Percentiles rank a stretch among this genome's conserved stretches.
Evolutionary conservation across 2,797 vertebrate species (phyloP).

Genomic region (Melanotaenia nigrans): DNA sequence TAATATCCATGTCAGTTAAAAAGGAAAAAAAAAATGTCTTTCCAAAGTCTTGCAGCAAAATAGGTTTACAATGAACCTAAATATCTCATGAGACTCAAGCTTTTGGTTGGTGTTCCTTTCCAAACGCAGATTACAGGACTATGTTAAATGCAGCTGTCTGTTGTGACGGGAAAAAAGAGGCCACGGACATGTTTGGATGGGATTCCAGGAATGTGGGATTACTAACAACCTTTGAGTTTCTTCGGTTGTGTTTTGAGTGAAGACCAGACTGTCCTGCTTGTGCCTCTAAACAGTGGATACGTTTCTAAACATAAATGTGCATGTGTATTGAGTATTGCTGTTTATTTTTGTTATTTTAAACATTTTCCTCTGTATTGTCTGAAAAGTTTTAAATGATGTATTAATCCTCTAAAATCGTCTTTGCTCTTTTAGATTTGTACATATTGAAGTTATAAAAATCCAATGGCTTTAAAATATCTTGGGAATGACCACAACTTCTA

Average conservation of each 20-base stretch:
- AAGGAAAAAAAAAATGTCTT: background rate
- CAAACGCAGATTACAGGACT: background rate
- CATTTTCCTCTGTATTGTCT: background rate
- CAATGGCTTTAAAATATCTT: too few relatives aligned
- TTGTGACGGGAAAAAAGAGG: background rate
- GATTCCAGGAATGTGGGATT: conserved; percentile 21
- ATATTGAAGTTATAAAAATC: too few relatives aligned
- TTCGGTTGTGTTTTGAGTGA: background rate
- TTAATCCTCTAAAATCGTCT: background rate
- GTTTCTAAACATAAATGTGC: too few relatives aligned
- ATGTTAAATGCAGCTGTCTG: background rate
- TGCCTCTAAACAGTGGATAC: too few relatives aligned
- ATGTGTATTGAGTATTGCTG: too few relatives aligned
- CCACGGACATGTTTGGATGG: background rate
- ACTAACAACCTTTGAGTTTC: background rate
- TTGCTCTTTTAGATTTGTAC: too few relatives aligned
- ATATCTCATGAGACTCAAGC: background rate
- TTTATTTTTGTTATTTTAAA: background rate
- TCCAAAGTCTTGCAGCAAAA: too few relatives aligned
- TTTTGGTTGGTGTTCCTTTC: too few relatives aligned
- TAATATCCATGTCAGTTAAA: background rate
- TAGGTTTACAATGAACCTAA: background rate
- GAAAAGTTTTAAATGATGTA: background rate
- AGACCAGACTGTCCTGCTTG: background rate
- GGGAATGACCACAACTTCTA: background rate